Evolutionary conservation across 2,113 vertebrate species (phyloP).

Genomic region (Labeo rohita): DNA sequence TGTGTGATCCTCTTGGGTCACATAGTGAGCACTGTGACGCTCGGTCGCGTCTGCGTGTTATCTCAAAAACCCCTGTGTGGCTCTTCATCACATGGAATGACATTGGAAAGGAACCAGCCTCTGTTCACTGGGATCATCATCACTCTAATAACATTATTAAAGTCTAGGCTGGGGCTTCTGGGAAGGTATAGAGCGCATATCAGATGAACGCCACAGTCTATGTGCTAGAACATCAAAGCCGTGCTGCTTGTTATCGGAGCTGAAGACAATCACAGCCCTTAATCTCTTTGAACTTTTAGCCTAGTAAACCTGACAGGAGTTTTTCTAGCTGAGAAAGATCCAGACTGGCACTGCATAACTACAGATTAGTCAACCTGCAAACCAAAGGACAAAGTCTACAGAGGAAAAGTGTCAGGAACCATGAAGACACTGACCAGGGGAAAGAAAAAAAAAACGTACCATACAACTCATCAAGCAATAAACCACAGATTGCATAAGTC

Average conservation of each 20-base stretch:
- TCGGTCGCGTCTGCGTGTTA: background rate
- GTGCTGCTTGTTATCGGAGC: conserved; percentile 50
- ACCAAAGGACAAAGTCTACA: background rate
- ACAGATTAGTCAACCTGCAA: conserved; percentile 27
- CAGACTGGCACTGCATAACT: conserved; percentile 16
- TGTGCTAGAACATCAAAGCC: conserved; percentile 43
- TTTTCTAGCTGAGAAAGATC: conserved; percentile 10
- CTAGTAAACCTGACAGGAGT: conserved; percentile 46
- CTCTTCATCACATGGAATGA: conserved; percentile 41
- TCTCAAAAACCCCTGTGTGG: background rate
- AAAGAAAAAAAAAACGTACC: background rate
- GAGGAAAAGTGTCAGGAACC: background rate
- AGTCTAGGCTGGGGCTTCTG: conserved; percentile 15
- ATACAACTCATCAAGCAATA: background rate
- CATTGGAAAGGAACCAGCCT: background rate
- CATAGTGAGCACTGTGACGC: background rate
- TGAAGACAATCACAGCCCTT: conserved; percentile 46
- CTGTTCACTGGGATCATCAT: conserved; percentile 36
- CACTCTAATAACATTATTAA: conserved; percentile 52
- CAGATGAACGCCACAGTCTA: conserved; percentile 12
- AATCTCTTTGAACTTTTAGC: conserved; percentile 49
- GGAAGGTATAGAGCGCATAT: conserved; percentile 26
- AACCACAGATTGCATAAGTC: background rate
- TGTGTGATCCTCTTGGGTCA: background rate
- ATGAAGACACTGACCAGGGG: background rate